Conservation (phyloP, 2,113 vertebrate species). For the Cariama cristata region DNA sequence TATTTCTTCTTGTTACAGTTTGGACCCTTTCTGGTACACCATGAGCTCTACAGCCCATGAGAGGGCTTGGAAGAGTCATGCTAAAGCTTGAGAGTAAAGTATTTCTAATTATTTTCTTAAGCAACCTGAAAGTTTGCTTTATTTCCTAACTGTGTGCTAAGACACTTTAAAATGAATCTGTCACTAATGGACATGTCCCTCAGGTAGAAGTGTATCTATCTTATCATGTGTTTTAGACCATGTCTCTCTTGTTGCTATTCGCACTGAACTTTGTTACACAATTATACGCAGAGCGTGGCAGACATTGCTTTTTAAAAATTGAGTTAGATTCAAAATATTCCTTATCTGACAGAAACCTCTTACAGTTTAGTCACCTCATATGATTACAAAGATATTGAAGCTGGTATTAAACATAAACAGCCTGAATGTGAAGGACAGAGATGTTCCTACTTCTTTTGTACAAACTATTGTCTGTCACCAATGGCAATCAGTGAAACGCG, state of each 20-base stretch:
- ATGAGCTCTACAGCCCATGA: constrained; percentile 79
- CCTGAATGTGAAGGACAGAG: background rate
- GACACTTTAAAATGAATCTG: background rate
- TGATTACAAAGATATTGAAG: background rate
- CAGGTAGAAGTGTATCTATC: background rate
- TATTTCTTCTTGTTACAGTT: constrained; percentile 50
- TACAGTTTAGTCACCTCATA: background rate
- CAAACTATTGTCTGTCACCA: background rate
- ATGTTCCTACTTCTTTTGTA: background rate
- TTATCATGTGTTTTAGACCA: background rate
- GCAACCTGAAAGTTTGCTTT: background rate
- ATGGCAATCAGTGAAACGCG: background rate
- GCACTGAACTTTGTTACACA: background rate
- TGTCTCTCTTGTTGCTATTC: background rate
- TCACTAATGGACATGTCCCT: background rate
- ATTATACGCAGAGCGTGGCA: fast-evolving
- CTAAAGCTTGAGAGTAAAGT: constrained; percentile 86
- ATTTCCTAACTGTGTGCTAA: background rate
- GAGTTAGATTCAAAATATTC: background rate
- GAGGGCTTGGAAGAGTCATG: constrained; percentile 81
- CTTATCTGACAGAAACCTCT: background rate
- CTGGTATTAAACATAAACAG: background rate
- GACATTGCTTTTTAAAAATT: background rate
- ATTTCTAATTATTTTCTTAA: constrained; percentile 45
- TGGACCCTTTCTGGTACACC: constrained; percentile 79